Base-by-base conservation (phyloP, 2,888 invertebrate species). In the Cetonia aurata region DNA sequence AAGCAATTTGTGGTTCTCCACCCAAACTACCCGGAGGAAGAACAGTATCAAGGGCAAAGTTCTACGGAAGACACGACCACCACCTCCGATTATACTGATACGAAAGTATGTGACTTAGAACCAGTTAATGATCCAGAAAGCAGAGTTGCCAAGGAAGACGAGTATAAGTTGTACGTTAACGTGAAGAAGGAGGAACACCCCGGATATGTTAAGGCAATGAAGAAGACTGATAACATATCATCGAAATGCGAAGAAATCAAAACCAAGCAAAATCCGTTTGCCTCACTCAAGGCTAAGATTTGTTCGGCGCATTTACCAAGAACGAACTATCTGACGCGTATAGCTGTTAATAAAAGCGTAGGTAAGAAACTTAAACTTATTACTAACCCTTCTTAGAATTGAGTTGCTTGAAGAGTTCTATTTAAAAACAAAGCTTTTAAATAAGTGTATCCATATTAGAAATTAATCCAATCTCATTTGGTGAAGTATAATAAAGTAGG, bases 41-140 rank as follows among this genome's bases (percentile, higher is more conserved):
- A 80, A 70, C 79, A 79, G 59, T 84, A 83, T 71, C 85, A 86
- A 72, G 85, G 83, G 2, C 86, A 86, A 70, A 85, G 86, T 71
- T 86, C 86, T 1, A 81, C 86, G 1, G 85, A 85, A 75, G 86
- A 86, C 73, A 85, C 85, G 10, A 84, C 84, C 4, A 85, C 85
- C n/a, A 84, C 84, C 4, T 86, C 85, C 0, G 86, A 87, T 77
- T 86, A 86, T 73, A 86, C 85, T 4, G 87, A 86, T 73, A 82
- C 86, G 77, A 86, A 87, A 77, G 86, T 86, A 10, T 84, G 85
- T 74, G 85, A 69, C 76, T 86, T 37, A n/a, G 85, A 82, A 75
- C 80, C 83, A 0, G 75, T 81, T 72, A 83, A 78, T 31, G 81
- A 82, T 70, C 70, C 80, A 19, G 71, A 67, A 70, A 79, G 71